Evolutionary conservation across 2,888 invertebrate species (phyloP), one percentile per base, ranked within the genome.

Genomic region (Macrophya annulata): DNA sequence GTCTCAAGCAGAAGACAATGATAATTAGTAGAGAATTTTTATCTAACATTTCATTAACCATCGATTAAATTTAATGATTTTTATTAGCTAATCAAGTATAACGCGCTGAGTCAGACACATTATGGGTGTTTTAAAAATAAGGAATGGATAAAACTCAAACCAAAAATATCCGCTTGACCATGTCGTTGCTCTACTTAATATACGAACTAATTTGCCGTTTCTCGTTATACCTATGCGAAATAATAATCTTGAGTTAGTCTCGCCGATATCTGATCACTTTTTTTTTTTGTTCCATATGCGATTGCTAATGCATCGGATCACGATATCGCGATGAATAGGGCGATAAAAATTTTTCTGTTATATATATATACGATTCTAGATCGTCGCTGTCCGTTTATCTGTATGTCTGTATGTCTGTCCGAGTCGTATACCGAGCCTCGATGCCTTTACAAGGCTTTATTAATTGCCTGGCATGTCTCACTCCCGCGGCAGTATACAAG

Each of bases 391-490:
- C 25, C 25, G 62, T 62, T 21, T 62, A 21, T 62, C 62, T 25
- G 37, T 37, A 12, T 25, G 68, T 37, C 21, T 21, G 68, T 37
- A 12, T 21, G 72, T 45, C 72, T 74, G 10, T 74, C 21, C 43
- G 40, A 45, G 17, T n/a, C 21, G 21, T 71, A 71, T 40, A 40
- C 37, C 72, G 21, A 25, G 17, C 40, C 25, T n/a, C 72, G 72
- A 74, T 74, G 72, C 72, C 85, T 87, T 86, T 87, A 87, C 79
- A 87, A 86, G 87, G 87, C 62, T 72, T 84, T 85, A 87, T 87
- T 87, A 87, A 87, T 87, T 87, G 87, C 85, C 74, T 85, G 77
- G 82, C 86, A 85, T 85, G 86, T 87, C 87, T 87, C 87, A 87
- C 87, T 85, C 86, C 85, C 85, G 79, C 79, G 48, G 51, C 37